Base-by-base conservation (phyloP, 2,113 vertebrate species). In the Poeciliopsis turrubarensis region DNA sequence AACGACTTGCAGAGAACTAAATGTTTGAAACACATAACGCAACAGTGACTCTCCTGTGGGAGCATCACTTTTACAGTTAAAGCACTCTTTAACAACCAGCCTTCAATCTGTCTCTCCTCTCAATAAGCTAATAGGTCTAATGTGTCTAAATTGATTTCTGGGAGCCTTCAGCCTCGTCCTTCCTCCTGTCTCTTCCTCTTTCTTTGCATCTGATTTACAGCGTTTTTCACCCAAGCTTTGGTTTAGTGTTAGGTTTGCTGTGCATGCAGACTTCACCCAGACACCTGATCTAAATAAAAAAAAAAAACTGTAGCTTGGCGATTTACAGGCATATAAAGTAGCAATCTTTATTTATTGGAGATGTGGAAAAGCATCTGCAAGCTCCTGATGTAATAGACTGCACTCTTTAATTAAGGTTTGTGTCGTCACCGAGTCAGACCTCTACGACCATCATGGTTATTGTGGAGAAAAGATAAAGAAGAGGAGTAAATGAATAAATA, bases 101-200 rank as follows among this genome's bases (percentile, higher is more conserved):
- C 68, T 64, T 84, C 86, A 89, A 95, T 95, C 94, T 79, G 87
- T 96, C 95, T 94, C 84, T 70, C 81, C 93, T 95, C 94, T 96
- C 94, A 94, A 95, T 95, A 95, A 96, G 91, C 94, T 95, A 96
- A 97, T 96, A 95, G 95, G 92, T 94, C 94, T 97, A 97, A 97
- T 97, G 96, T 97, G 97, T 97, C 95, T 96, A 95, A 95, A 98
- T 97, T 96, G 97, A 99, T 98, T 96, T 96, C 93, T 87, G 91
- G 94, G 88, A 79, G 75, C 78, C 67, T 72, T 25, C 71, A 62
- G 47, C 73, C 60, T 86, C 78, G 80, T 81, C 73, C 80, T 83
- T 57, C 72, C 82, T 72, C 75, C 81, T 61, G 67, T 69, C 77
- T 78, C 82, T 80, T 80, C 68, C 79, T 54, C 72, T 80, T 75